Evolutionary conservation across 2,888 invertebrate species (phyloP).

Genomic region (Dasysyrphus albostriatus): DNA sequence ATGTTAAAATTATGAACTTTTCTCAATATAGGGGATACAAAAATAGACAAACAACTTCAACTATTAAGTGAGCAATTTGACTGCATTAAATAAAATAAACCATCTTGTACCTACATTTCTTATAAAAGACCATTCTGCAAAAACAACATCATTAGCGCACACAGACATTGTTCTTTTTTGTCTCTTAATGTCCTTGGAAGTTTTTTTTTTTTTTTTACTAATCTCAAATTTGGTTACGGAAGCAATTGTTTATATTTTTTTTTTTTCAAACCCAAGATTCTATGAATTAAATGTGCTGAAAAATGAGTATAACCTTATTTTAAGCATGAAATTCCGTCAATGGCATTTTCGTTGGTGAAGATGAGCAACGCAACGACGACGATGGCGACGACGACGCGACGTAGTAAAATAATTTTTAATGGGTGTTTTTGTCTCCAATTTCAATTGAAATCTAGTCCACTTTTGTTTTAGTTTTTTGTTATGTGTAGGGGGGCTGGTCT

Average conservation of each 20-base stretch:
- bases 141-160: conserved; percentile 14
- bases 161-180: neutral
- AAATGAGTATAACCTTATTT: conserved; percentile 1
- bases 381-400: no score
- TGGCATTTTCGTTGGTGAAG: neutral
- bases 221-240: conserved; percentile 5
- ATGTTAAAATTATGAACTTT: no score
- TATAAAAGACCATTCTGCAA: neutral
- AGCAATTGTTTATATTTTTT: neutral
- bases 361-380: no score
- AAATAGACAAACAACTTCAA: conserved; percentile 1
- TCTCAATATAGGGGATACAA: neutral
- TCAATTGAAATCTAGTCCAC: conserved; percentile 34
- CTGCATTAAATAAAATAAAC: conserved; percentile 1
- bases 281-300: neutral
- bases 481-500: conserved; percentile 29
- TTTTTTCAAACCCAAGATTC: neutral
- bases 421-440: conserved; percentile 21
- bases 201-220: neutral
- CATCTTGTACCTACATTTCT: neutral
- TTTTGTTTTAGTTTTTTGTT: neutral
- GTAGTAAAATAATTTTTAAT: conserved; percentile 28
- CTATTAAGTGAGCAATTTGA: conserved; percentile 7
- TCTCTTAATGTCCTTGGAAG: conserved; percentile 13
- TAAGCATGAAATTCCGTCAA: conserved; percentile 17